Percentiles rank a stretch among this genome's conserved stretches.
phyloP scores from a whole-genome alignment of 2,797 vertebrate species.

The Amniataba percoides region DNA sequence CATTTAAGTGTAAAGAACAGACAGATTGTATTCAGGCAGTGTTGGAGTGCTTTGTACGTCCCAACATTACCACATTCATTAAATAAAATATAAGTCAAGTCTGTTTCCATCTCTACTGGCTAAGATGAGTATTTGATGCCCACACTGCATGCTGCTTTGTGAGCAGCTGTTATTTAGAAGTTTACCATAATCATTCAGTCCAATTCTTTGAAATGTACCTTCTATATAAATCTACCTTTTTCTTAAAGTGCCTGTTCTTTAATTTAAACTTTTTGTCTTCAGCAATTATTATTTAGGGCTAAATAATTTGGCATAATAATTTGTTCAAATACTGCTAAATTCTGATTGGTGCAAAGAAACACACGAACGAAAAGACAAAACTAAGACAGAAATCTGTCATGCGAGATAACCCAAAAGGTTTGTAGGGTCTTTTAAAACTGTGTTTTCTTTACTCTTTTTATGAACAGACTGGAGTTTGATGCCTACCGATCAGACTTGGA shows the following conservation, averaged over 20 bases:
- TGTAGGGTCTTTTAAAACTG: neutral
- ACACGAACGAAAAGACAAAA: neutral
- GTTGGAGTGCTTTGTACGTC: neutral
- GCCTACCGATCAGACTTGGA: slow-evolving; percentile 97
- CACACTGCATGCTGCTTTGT: neutral
- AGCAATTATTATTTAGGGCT: neutral
- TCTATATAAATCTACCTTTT: neutral
- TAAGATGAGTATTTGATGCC: neutral
- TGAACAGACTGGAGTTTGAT: slow-evolving; percentile 92
- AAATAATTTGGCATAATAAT: no score
- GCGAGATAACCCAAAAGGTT: neutral
- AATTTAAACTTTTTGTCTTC: neutral
- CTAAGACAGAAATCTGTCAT: neutral
- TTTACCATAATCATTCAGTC: neutral
- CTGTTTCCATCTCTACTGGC: neutral
- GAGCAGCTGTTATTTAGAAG: neutral
- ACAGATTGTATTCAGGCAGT: neutral
- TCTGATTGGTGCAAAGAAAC: neutral
- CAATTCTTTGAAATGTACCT: neutral
- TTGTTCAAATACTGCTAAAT: neutral
- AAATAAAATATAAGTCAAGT: neutral
- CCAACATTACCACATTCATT: neutral
- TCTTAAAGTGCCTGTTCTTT: neutral
- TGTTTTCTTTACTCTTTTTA: neutral
- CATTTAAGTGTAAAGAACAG: neutral